Base-by-base conservation (phyloP, 92 coral and sea anemone genomes). In the Meandrina meandrites region DNA sequence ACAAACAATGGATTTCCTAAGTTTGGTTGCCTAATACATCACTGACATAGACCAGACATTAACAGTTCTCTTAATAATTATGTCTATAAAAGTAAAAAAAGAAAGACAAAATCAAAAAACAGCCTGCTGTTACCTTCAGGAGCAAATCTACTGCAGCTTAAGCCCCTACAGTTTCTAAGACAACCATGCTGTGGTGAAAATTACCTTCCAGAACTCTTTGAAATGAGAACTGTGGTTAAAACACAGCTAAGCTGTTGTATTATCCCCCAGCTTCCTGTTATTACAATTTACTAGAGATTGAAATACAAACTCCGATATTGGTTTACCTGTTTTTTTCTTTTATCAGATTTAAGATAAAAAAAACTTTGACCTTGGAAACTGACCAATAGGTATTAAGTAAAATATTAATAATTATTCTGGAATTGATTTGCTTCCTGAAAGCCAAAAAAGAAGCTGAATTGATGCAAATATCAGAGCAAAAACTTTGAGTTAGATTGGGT, bases 311-410 rank as follows among this genome's bases (percentile, higher is more conserved):
- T 19, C 3, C 7, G 57, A 66, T 42, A 60, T 75, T 79, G 37
- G 74, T 76, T 79, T 81, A 81, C 84, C 28, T 42, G 74, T 1
- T 72, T 36, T n/a, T 64, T 56, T 7, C 53, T 48, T 81, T 81
- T 27, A 81, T 62, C 75, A 81, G 75, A 67, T 81, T 62, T 48
- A 7, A 66, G 36, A 76, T 66, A 40, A 81, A 81, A 81, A 58
- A 66, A 50, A 2, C 21, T 50, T 12, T 83, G 79, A 53, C 80
- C 67, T 34, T 71, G 67, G 24, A 48, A 51, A 24, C 67, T 73
- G 21, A 75, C 45, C 67, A 35, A 83, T 48, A 35, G 58, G 45
- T 21, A 82, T 72, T 57, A 60, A n/a, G 16, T 64, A 8, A 64
- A 27, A 27, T 74, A 36, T 60, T 22, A 36, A 11, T 57, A 42